These are phyloP conservation scores for Tokudaia muenninki DNA, from an alignment of 2,797 vertebrate species.

Conservation along the genomic window DNA sequence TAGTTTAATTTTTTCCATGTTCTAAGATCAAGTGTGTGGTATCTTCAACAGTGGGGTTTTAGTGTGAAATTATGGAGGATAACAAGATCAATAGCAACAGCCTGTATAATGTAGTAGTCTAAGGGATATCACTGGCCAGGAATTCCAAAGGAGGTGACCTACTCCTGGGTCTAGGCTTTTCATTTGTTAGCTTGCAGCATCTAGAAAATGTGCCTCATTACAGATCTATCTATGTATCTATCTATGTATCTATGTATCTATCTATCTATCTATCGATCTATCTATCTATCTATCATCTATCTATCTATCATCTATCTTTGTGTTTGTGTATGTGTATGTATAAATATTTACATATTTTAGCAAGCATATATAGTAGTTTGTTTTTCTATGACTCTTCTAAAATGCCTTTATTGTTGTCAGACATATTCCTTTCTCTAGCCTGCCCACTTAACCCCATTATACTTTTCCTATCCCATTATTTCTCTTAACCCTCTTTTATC, in stretches of 20 bases:
- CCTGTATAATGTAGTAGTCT: background rate
- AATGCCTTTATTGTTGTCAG: background rate
- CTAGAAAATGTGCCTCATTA: background rate
- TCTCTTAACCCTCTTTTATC: background rate
- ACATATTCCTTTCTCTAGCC: background rate
- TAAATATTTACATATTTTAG: background rate
- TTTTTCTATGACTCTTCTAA: background rate
- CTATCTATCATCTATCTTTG: too few species aligned
- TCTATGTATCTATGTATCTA: too few species aligned
- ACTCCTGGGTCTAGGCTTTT: background rate
- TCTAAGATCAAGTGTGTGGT: background rate
- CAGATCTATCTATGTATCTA: too few species aligned
- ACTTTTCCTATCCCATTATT: background rate
- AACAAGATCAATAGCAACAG: background rate
- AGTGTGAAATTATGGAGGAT: background rate
- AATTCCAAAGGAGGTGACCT: too few species aligned
- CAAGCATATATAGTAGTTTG: background rate
- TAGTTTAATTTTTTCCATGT: background rate
- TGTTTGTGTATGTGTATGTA: too few species aligned
- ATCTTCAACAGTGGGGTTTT: background rate
- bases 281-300: too few species aligned
- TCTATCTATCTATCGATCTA: too few species aligned
- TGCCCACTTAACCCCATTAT: too few species aligned
- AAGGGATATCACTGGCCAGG: background rate
- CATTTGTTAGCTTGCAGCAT: background rate